phyloP scores from a whole-genome alignment of 2,888 invertebrate species.

The Seira ritae region DNA sequence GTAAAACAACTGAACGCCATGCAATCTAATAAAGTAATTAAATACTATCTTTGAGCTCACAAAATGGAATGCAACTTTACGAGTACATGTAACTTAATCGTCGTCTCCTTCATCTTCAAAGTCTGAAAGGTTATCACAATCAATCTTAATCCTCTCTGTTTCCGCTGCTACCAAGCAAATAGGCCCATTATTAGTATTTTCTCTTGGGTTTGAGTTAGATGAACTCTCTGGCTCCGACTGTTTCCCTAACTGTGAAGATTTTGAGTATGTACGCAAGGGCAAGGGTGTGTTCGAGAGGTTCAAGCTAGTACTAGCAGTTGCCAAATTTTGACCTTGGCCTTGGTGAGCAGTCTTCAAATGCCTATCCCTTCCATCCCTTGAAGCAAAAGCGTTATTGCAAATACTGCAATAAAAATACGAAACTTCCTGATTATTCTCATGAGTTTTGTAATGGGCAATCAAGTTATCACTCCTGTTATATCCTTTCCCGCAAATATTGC shows the following conservation, averaged over 20 bases:
- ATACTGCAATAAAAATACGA: background rate
- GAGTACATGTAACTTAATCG: background rate
- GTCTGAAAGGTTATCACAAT: background rate
- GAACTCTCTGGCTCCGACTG: no score
- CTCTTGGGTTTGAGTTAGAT: no score
- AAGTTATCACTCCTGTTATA: constrained; percentile 38
- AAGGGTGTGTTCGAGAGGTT: background rate
- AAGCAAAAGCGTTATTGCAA: background rate
- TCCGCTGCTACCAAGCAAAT: no score
- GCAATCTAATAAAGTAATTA: no score
- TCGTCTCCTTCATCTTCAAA: background rate
- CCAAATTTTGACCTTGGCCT: no score
- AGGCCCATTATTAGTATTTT: no score
- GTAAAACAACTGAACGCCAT: no score
- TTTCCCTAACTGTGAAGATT: no score
- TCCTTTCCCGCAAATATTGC: constrained; percentile 33
- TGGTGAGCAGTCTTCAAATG: background rate
- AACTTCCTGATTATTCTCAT: background rate
- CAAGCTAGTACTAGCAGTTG: no score
- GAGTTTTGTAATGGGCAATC: constrained; percentile 22
- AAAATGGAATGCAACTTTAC: background rate
- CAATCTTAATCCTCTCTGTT: background rate
- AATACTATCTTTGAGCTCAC: no score
- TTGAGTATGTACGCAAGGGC: no score
- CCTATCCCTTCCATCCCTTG: background rate